A percentile compares a stretch with the other conserved stretches of the same genome.
Evolutionary conservation across 2,888 invertebrate species (phyloP).

Genomic region (Parelbella ahira): DNA sequence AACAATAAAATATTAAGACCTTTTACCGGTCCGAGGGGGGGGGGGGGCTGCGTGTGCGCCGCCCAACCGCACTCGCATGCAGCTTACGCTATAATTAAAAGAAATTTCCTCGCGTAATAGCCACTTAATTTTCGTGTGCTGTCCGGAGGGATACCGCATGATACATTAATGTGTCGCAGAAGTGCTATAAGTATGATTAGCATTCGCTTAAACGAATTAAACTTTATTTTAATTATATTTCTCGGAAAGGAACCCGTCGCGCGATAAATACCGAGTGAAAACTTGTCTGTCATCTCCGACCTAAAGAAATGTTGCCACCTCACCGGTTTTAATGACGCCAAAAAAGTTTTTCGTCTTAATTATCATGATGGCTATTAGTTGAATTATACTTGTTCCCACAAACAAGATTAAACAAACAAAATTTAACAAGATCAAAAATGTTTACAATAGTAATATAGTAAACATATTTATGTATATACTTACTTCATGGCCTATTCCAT

Average conservation of each 20-base stretch:
- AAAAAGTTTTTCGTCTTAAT: no score
- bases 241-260: constrained; percentile 17
- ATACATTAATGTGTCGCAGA: constrained; percentile 26
- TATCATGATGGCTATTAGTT: no score
- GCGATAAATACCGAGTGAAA: constrained; percentile 25
- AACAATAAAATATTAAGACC: constrained; percentile 52
- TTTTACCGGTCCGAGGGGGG: no score
- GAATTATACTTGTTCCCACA: no score
- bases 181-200: constrained; percentile 25
- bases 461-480: no score
- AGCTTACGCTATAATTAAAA: constrained; percentile 30
- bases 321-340: constrained; percentile 16
- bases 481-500: no score
- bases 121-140: constrained; percentile 30
- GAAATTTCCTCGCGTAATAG: constrained; percentile 31
- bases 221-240: constrained; percentile 23
- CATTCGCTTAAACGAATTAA: constrained; percentile 24
- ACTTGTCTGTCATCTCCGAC: constrained; percentile 19
- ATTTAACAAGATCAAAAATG: no score
- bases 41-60: no score
- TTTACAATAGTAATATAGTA: no score
- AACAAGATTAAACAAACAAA: no score
- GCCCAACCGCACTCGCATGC: constrained; percentile 22
- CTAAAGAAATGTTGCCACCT: constrained; percentile 23
- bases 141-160: constrained; percentile 21